Evolutionary conservation across 2,888 invertebrate species (phyloP), one percentile per base, ranked within the genome.

Genomic region (Trachelus stipa): DNA sequence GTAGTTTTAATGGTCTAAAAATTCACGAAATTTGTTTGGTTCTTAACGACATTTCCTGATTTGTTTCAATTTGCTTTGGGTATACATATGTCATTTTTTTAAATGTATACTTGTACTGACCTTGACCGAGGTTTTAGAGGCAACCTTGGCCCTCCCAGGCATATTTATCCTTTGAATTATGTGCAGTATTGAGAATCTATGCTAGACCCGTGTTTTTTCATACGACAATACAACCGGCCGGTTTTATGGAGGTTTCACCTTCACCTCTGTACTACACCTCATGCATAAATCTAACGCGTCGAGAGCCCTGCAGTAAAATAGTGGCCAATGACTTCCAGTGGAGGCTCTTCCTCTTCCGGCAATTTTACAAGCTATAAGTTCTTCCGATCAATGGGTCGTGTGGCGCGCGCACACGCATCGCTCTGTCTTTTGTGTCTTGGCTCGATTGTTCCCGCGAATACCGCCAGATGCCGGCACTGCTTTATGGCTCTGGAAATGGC

Each of bases 351-450:
- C 84, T 80, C 80, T 81, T 80, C 78, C 78, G 82, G 74, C 81
- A 84, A 86, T 86, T 89, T 87, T 83, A 82, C 81, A 77, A 82
- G 79, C 82, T 81, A 82, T 84, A 84, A 83, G 85, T 85, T 87
- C 86, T 88, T 88, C 84, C 90, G 90, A 90, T 90, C 90, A 89
- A 90, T 91, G 88, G 90, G 83, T 86, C 85, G 84, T 85, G 85
- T 85, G 85, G 84, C 87, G 89, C 89, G 89, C 89, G 87, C 90
- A 84, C 82, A 83, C 84, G 81, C 82, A 79, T 82, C 80, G 79
- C 78, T 80, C 79, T 81, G 78, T 75, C 56, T 74, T 56, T 82
- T 87, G 81, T 79, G 77, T 80, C 83, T 86, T 83, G 83, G 85
- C 85, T 85, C 83, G 84, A 80, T 83, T 82, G 85, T 87, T 87